Percentiles rank a stretch among this genome's conserved stretches.
Evolutionary conservation across 2,888 invertebrate genomes (phyloP).

Genomic region (Pheosia gnoma): DNA sequence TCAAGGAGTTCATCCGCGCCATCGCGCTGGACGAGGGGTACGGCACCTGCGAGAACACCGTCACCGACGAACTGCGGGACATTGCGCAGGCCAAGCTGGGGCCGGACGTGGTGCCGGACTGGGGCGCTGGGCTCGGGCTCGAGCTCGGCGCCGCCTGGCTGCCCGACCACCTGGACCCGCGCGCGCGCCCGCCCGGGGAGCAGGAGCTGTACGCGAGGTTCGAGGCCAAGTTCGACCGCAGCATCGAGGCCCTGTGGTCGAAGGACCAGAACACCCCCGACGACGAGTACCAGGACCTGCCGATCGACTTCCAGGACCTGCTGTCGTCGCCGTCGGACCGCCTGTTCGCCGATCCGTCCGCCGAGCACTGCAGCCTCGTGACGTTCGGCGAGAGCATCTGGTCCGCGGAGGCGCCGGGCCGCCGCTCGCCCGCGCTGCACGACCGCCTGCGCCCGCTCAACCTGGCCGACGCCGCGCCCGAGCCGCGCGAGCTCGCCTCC

Average conservation of each 20-base stretch:
- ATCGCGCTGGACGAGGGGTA: constrained; percentile 79
- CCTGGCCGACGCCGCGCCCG: constrained; percentile 48
- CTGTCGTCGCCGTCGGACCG: constrained; percentile 84
- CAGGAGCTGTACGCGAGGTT: constrained; percentile 84
- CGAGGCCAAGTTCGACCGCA: constrained; percentile 87
- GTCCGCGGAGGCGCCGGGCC: constrained; percentile 48
- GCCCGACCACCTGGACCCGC: constrained; percentile 59
- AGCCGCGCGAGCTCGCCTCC: constrained; percentile 51
- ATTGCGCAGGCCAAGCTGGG: constrained; percentile 50
- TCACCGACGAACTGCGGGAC: constrained; percentile 66
- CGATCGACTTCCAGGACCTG: constrained; percentile 85
- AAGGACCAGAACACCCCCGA: constrained; percentile 79
- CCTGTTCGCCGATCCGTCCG: constrained; percentile 70
- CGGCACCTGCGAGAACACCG: constrained; percentile 80
- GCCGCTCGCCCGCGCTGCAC: constrained; percentile 39
- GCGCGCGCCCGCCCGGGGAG: constrained; percentile 68
- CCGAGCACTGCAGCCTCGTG: constrained; percentile 63
- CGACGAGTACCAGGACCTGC: constrained; percentile 84
- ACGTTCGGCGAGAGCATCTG: constrained; percentile 67
- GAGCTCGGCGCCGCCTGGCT: constrained; percentile 66
- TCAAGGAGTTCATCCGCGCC: constrained; percentile 77
- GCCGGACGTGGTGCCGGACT: constrained; percentile 65
- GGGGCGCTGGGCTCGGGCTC: constrained; percentile 66
- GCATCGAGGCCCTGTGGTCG: constrained; percentile 87
- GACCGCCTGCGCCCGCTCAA: constrained; percentile 47